Percentiles rank a stretch among this genome's conserved stretches.
These are phyloP conservation scores for Muntiacus muntjak DNA, from an alignment of 2,113 vertebrate genomes.

Conservation along the genomic window DNA sequence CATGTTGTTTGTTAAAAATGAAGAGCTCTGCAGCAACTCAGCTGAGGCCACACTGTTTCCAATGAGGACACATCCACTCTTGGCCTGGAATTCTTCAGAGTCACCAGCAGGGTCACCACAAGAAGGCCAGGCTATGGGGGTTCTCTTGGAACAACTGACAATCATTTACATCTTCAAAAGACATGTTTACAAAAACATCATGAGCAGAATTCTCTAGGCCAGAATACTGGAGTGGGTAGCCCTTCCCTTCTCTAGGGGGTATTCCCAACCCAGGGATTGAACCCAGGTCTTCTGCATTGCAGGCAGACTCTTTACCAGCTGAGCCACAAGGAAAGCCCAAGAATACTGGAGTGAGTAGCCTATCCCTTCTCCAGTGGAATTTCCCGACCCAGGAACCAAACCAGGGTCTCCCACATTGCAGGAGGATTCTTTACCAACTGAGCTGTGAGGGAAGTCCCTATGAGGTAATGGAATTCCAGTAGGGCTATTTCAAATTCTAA, in stretches of 20 bases:
- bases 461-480: background rate
- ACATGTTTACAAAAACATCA: background rate
- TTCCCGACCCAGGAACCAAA: background rate
- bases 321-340: background rate
- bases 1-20: background rate
- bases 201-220: background rate
- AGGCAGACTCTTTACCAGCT: background rate
- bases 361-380: background rate
- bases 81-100: background rate
- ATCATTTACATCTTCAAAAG: background rate
- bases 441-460: background rate
- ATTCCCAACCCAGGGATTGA: background rate
- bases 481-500: background rate
- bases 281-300: background rate
- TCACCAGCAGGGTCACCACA: background rate
- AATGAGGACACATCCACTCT: accelerated
- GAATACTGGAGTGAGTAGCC: background rate
- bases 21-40: background rate
- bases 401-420: background rate
- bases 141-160: background rate
- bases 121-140: background rate
- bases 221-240: background rate
- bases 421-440: background rate
- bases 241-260: background rate
- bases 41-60: accelerated